Base-by-base conservation (phyloP, 1,140 invertebrate species). In the Leptopilina clavipes region DNA sequence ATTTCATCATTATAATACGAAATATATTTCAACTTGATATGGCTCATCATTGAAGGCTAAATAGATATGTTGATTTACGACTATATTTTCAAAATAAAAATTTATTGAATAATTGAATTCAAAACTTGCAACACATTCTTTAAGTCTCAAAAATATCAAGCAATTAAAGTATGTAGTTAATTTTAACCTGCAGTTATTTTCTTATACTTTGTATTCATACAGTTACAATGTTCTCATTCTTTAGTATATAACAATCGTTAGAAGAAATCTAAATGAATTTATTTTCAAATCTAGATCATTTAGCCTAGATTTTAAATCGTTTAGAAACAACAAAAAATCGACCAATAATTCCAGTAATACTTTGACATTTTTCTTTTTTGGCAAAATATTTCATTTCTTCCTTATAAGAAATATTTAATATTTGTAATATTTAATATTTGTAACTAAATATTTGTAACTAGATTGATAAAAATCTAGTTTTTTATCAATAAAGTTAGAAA, bases 111-210 rank as follows among this genome's bases (percentile, higher is more conserved):
- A 31, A 5, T 17, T 48, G 45, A 48, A 14, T 52, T 52, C 48
- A 52, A 17, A 52, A 52, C 7, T 52, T 52, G 6, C 48, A 52
- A 52, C 48, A 52, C 14, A 52, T n/a, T 52, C 12, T 40, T 40
- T 40, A 17, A 14, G 44, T 48, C 48, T 52, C 14, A 52, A 17
- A 17, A n/a, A 17, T 17, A 52, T n/a, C 12, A 52, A n/a, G n/a
- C 48, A 52, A 52, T 17, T 52, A 52, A n/a, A 17, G n/a, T 52
- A 7, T 17, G n/a, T 52, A 52, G 48, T 52, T 52, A 52, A 52
- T 52, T 52, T 52, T 52, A 52, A 52, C 48, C 48, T 52, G 48
- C 48, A 52, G 48, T n/a, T 52, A 52, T 52, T 52, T 52, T 52
- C 17, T n/a, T 52, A n/a, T n/a, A n/a, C 48, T 52, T 52, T 52